Evolutionary conservation across 1,140 invertebrate species (phyloP).

Genomic region (Eurosta solidaginis): DNA sequence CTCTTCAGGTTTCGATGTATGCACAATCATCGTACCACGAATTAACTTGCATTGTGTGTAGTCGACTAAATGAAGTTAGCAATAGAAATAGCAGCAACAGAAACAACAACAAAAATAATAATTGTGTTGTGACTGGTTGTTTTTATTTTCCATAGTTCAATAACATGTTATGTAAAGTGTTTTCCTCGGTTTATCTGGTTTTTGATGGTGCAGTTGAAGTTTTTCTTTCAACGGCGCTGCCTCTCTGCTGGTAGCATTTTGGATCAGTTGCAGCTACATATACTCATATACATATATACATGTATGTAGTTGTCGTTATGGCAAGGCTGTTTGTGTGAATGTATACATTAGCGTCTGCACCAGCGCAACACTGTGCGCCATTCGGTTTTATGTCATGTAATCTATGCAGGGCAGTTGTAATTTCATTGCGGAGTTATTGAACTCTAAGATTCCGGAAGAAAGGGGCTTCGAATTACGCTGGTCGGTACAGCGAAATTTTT

Average conservation of each 20-base stretch:
- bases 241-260: conserved; percentile 1
- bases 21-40: background rate
- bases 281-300: background rate
- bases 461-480: conserved; percentile 27
- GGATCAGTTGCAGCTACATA: background rate
- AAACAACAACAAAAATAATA: conserved; percentile 9
- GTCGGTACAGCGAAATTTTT: conserved; percentile 10
- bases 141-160: conserved; percentile 51
- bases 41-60: conserved; percentile 18
- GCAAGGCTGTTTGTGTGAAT: conserved; percentile 16
- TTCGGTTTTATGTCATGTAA: conserved; percentile 23
- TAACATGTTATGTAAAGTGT: conserved; percentile 60
- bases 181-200: conserved; percentile 42
- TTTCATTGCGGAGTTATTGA: conserved; percentile 32
- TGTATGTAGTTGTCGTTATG: background rate
- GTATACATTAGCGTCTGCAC: background rate
- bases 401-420: conserved; percentile 31
- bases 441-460: conserved; percentile 32
- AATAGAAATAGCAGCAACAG: conserved; percentile 29
- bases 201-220: conserved; percentile 30
- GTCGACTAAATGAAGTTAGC: conserved; percentile 30
- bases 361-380: background rate
- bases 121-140: conserved; percentile 34
- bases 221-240: conserved; percentile 23
- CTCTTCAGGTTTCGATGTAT: background rate